Percentiles rank a stretch among this genome's conserved stretches.
Conservation (phyloP, 2,888 invertebrate species). For the Hirtodrosophila trivittata region DNA sequence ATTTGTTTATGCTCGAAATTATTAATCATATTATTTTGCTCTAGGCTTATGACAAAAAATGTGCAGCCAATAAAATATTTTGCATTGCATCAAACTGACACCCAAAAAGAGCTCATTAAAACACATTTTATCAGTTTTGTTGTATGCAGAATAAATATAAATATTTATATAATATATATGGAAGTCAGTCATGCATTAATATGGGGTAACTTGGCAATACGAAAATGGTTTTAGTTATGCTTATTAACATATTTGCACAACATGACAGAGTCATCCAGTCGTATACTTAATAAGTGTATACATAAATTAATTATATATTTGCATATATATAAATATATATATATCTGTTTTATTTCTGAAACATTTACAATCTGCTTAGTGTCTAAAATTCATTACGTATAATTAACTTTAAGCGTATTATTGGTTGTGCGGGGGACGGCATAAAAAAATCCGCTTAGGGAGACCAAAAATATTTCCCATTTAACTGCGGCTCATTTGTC, state of each 20-base stretch:
- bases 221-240: too few relatives aligned
- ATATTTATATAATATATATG: too few relatives aligned
- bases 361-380: slow-evolving; percentile 36
- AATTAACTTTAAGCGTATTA: slow-evolving; percentile 61
- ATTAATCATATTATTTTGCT: too few relatives aligned
- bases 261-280: too few relatives aligned
- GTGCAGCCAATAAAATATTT: too few relatives aligned
- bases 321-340: slow-evolving; percentile 10
- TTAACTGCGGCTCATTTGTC: slow-evolving; percentile 21
- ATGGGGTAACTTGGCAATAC: too few relatives aligned
- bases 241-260: too few relatives aligned
- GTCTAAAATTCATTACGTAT: slow-evolving; percentile 46
- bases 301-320: slow-evolving; percentile 26
- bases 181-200: too few relatives aligned
- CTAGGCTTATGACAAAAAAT: too few relatives aligned
- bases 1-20: too few relatives aligned
- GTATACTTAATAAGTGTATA: too few relatives aligned
- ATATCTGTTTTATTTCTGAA: slow-evolving; percentile 10
- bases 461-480: not conserved
- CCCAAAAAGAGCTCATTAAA: not conserved
- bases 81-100: too few relatives aligned
- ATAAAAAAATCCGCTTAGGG: slow-evolving; percentile 13
- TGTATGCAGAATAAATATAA: slow-evolving; percentile 11
- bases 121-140: not conserved
- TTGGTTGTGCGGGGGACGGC: not conserved